Evolutionary conservation across 2,888 invertebrate genomes (phyloP).

Genomic region (Atrina japonica): DNA sequence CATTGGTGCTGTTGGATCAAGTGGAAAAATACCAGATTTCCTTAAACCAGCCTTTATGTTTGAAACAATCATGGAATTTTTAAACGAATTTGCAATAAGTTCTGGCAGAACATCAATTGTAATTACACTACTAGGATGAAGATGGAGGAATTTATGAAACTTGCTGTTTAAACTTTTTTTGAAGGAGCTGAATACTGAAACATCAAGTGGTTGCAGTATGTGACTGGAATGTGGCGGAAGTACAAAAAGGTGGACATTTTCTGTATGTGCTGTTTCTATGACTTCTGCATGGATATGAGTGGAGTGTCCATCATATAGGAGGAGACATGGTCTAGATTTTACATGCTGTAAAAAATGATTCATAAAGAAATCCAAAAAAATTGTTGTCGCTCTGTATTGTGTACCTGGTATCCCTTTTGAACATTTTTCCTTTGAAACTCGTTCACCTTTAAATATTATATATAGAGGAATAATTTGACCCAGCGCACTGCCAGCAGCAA

Average conservation of each 20-base stretch:
- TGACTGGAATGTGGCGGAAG: constrained; percentile 44
- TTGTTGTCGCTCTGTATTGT: no score
- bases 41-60: constrained; percentile 29
- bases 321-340: constrained; percentile 26
- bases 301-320: constrained; percentile 46
- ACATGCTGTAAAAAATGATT: constrained; percentile 40
- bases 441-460: constrained; percentile 43
- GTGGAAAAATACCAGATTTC: constrained; percentile 33
- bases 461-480: constrained; percentile 42
- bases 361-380: constrained; percentile 39
- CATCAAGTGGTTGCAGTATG: constrained; percentile 38
- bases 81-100: constrained; percentile 10
- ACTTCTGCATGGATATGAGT: constrained; percentile 39
- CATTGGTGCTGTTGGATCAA: constrained; percentile 30
- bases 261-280: constrained; percentile 30
- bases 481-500: constrained; percentile 40
- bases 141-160: constrained; percentile 33
- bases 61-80: constrained; percentile 18
- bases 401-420: constrained; percentile 19
- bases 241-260: constrained; percentile 37
- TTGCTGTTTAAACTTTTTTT: constrained; percentile 33
- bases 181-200: constrained; percentile 42
- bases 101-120: constrained; percentile 30
- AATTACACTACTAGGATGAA: constrained; percentile 22
- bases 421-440: constrained; percentile 23